phyloP scores from a whole-genome alignment of 92 coral and sea anemone species.

The Muricea muricata region DNA sequence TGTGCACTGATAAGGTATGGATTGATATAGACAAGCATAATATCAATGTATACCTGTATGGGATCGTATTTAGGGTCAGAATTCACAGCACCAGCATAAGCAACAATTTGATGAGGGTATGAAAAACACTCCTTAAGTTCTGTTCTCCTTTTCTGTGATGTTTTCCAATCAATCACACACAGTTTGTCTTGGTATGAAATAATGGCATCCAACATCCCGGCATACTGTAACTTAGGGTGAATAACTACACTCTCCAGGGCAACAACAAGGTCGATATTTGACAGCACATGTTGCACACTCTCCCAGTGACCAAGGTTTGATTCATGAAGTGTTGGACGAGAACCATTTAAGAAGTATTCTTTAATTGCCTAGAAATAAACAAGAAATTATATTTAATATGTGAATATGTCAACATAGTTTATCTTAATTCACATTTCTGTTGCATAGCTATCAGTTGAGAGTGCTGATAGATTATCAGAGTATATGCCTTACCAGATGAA shows the following conservation, averaged over 20 bases:
- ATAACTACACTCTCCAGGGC: conserved; percentile 89
- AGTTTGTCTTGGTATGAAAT: conserved; percentile 77
- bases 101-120: conserved; percentile 87
- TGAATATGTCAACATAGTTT: too few relatives aligned
- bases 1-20: too few relatives aligned
- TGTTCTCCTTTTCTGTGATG: conserved; percentile 76
- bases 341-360: conserved; percentile 36
- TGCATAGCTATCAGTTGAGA: too few relatives aligned
- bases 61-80: conserved; percentile 81
- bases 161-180: conserved; percentile 93
- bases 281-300: conserved; percentile 74
- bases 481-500: conserved; percentile 93
- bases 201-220: conserved; percentile 87
- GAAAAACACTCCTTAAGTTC: conserved; percentile 84
- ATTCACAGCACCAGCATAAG: conserved; percentile 95
- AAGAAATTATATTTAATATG: too few relatives aligned
- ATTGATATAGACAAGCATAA: background rate
- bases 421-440: too few relatives aligned
- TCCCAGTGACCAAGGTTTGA: conserved; percentile 72
- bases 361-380: conserved; percentile 69
- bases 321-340: conserved; percentile 20
- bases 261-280: conserved; percentile 69
- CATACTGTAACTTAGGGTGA: conserved; percentile 81
- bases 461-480: too few relatives aligned
- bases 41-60: conserved; percentile 72